Evolutionary conservation across 2,797 vertebrate species (phyloP), one percentile per base, ranked within the genome.

Genomic region (Spinus pinus): DNA sequence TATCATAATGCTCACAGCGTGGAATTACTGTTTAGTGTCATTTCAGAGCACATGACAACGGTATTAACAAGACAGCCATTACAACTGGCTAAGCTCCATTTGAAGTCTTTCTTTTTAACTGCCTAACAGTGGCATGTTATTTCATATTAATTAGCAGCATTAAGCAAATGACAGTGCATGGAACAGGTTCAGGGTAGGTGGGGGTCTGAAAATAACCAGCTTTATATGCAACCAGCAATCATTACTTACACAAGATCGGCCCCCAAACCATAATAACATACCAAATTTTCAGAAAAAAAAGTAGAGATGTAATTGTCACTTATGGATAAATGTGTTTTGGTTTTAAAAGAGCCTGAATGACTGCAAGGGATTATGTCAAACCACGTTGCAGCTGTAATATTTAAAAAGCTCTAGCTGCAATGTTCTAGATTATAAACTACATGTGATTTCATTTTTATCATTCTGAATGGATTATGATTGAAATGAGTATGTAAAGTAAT

Each of bases 401-500:
- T 94, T 81, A 90, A 96, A 97, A 93, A 95, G 95, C 95, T 90
- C 85, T 94, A 79, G 77, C 85, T 80, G 80, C 91, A 94, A 91
- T 81, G 94, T 94, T 96, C 95, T 93, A 90, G 94, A 93, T 95
- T 95, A 94, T 72, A 96, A 96, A 96, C 86, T 95, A 88, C 89
- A 37, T 95, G 78, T 97, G 95, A 97, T 96, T 96, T 96, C 94
- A 91, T 95, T 96, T 97, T 93, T 94, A 91, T 93, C 93, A 90
- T 90, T 93, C 77, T 96, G 95, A 96, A 96, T 97, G 87, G 94
- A 91, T 96, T 95, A 94, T 97, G 95, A 97, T 97, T 96, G 94
- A 96, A 97, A 97, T 96, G 95, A 97, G 86, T n/a, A 94, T 91
- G 94, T 88, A 53, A 95, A 90, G 94, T 97, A 97, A 97, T 96